phyloP scores from a whole-genome alignment of 92 coral and sea anemone genomes.

The Metridium senile region DNA sequence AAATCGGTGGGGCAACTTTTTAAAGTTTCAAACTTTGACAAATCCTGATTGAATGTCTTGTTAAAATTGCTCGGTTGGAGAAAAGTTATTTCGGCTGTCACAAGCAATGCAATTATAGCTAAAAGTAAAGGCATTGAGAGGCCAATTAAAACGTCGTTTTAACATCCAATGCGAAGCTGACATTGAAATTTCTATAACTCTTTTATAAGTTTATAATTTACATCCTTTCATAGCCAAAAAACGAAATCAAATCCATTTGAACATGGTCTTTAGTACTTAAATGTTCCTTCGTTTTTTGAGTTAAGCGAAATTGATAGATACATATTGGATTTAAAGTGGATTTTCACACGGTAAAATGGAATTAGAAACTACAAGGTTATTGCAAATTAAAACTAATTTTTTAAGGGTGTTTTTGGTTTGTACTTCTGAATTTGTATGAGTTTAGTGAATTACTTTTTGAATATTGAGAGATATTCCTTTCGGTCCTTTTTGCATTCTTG shows the following conservation, averaged over 20 bases:
- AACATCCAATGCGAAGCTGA: not conserved
- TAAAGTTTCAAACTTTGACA: not conserved
- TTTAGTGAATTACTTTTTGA: not conserved
- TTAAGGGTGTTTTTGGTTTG: not conserved
- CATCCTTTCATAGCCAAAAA: not conserved
- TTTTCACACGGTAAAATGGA: not conserved
- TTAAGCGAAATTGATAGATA: not conserved
- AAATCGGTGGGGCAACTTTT: not conserved
- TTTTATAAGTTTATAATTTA: no score
- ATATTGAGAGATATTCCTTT: not conserved
- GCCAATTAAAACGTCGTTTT: not conserved
- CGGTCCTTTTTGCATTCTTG: not conserved
- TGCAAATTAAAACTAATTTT: constrained; percentile 1
- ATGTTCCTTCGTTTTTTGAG: not conserved
- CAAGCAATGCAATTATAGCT: not conserved
- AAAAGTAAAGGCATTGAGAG: not conserved
- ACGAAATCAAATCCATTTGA: not conserved
- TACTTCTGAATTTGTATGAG: not conserved
- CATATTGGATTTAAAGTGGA: not conserved
- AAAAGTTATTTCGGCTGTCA: not conserved
- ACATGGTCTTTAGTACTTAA: not conserved
- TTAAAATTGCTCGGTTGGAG: not conserved
- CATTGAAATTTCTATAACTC: not conserved
- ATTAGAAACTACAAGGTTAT: not conserved
- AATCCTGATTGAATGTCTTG: not conserved